Base-by-base conservation (phyloP, 1,140 invertebrate genomes). In the Diachasma alloeum region DNA sequence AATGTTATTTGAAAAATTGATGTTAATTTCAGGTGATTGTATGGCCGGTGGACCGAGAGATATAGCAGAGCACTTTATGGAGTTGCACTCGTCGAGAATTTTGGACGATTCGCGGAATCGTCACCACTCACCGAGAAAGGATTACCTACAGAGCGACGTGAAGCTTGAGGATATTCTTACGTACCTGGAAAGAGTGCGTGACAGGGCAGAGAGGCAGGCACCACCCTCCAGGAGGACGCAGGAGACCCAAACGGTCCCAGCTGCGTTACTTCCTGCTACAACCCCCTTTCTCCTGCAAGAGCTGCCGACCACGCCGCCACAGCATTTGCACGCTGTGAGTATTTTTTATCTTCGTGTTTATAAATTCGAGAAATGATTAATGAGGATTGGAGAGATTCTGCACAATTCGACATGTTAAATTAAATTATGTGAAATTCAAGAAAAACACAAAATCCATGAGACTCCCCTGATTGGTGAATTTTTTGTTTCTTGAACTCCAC, bases 11-110 rank as follows among this genome's bases (percentile, higher is more conserved):
- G n/a, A 19, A 31, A 31, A 31, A 2, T 31, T 31, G 6, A 56
- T 56, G 4, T 19, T n/a, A 2, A 19, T n/a, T 75, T 26, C 13
- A 46, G 88, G 95, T 83, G 94, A 96, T 80, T 94, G 94, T 83
- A 93, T 95, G 59, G 94, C 93, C 4, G 94, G 95, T 78, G 90
- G 95, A 26, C 93, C 94, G 13, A 91, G 95, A 11, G 89, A 90
- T 73, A 92, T 96, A 4, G 95, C 95, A 0, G 95, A 96, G 83
- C 95, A 96, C 85, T 97, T 95, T 92, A 90, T 96, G 36, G 95
- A 95, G 39, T 92, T 94, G 8, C 95, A 96, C 86, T 94, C 94
- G 15, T 95, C 90, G 90, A 93, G 86, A 93, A 94, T 89, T 91
- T 93, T 76, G 93, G 95, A 91, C 91, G 94, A 85, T 63, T 78